phyloP scores from a whole-genome alignment of 2,888 invertebrate genomes.

The Lordiphosa andalusiaca region DNA sequence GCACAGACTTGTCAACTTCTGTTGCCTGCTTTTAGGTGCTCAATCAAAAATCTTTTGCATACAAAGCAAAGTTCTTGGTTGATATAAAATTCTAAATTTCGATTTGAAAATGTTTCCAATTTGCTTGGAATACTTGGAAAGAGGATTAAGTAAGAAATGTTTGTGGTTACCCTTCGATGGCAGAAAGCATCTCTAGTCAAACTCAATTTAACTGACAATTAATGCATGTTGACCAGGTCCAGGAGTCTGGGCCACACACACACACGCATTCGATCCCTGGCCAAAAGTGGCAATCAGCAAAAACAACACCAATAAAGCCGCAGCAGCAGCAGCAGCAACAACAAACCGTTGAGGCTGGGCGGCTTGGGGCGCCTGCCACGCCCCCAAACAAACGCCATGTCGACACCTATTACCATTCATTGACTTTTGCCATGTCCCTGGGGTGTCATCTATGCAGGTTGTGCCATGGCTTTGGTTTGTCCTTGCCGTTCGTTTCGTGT shows the following conservation, averaged over 20 bases:
- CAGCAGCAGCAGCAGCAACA: slow-evolving; percentile 34
- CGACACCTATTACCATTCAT: slow-evolving; percentile 75
- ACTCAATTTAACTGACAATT: slow-evolving; percentile 78
- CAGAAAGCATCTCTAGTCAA: slow-evolving; percentile 40
- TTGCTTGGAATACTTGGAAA: too few species aligned
- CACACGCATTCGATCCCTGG: slow-evolving; percentile 54
- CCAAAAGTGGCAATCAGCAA: slow-evolving; percentile 70
- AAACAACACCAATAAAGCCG: slow-evolving; percentile 66
- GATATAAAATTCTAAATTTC: too few species aligned
- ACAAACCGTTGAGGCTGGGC: slow-evolving; percentile 15
- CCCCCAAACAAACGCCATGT: slow-evolving; percentile 53
- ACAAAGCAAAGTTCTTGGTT: too few species aligned
- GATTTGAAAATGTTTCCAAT: too few species aligned
- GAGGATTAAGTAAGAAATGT: too few species aligned
- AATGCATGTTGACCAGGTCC: slow-evolving; percentile 58
- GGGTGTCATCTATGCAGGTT: slow-evolving; percentile 75
- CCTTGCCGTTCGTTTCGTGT: slow-evolving; percentile 28
- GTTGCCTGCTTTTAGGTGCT: too few species aligned
- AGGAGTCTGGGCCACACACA: slow-evolving; percentile 7
- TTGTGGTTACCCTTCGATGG: not conserved
- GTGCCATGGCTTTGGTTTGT: slow-evolving; percentile 40
- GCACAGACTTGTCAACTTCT: too few species aligned
- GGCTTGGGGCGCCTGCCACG: slow-evolving; percentile 13
- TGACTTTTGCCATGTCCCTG: slow-evolving; percentile 73
- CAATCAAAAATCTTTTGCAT: too few species aligned